Percentiles rank a stretch among this genome's conserved stretches.
phyloP scores from a whole-genome alignment of 2,797 vertebrate genomes.

The Microhierax caerulescens region DNA sequence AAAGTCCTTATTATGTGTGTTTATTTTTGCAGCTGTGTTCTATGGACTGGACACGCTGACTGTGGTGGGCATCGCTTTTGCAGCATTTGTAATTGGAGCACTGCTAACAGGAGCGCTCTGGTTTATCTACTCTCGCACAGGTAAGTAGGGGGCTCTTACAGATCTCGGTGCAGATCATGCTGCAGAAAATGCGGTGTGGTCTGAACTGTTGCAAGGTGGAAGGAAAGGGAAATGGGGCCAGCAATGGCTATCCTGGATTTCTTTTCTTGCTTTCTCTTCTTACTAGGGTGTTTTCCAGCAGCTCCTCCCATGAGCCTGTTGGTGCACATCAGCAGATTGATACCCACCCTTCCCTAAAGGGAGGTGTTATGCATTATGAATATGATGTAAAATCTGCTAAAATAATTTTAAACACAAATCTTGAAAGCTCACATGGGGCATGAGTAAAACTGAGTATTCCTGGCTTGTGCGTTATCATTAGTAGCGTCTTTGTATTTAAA shows the following conservation, averaged over 20 bases:
- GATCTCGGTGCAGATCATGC: not conserved
- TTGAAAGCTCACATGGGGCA: not conserved
- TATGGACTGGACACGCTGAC: constrained; percentile 89
- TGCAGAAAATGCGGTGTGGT: accelerated
- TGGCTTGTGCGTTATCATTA: not conserved
- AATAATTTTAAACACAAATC: not conserved
- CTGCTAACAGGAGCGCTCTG: constrained; percentile 93
- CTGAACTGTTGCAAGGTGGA: not conserved
- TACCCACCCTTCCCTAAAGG: not conserved
- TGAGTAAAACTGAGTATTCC: not conserved
- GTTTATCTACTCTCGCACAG: constrained; percentile 98
- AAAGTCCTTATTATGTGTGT: not conserved
- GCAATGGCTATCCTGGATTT: not conserved
- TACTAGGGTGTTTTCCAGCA: not conserved
- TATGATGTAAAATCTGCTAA: not conserved
- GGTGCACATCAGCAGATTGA: accelerated
- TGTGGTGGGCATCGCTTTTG: constrained; percentile 94
- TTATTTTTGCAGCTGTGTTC: constrained; percentile 69
- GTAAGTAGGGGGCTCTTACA: constrained; percentile 68
- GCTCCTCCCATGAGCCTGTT: not conserved
- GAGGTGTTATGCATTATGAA: not conserved
- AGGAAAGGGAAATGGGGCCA: not conserved
- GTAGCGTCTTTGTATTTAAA: not conserved
- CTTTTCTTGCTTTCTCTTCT: not conserved
- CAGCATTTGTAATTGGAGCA: constrained; percentile 93